Evolutionary conservation across 2,888 invertebrate species (phyloP), one percentile per base, ranked within the genome.

Genomic region (Athetis lepigone): DNA sequence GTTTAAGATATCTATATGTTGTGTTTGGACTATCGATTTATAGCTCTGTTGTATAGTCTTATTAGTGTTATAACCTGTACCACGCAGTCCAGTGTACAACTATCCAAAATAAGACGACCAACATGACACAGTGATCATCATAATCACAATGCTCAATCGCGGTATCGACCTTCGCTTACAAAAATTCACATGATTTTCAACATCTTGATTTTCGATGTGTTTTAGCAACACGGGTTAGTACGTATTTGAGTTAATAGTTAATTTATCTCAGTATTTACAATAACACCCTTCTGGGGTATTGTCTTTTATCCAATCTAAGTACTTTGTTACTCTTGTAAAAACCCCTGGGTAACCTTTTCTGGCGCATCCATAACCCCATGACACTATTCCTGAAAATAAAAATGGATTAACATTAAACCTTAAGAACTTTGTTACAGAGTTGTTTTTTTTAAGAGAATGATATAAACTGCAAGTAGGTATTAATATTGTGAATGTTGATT

Each of bases 281-380:
- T 97, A 98, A 85, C 98, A 98, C 18, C 97, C 98, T 82, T 98
- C 98, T 71, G 95, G 95, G 0, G 98, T 96, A 83, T 98, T 97
- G 64, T 97, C 96, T 79, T 94, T 90, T 65, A 98, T 98, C 98
- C 98, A 98, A 80, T 97, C 96, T 59, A 98, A 88, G 88, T 98
- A 98, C 82, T 97, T 96, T 0, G 97, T 98, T 9, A 98, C 96
- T 81, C 98, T 95, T 2, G 98, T 97, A 85, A 98, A 98, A 0
- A 98, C 98, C 4, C 98, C 98, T 0, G 98, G 98, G 87, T 97
- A 98, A 11, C 98, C 97, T 62, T 97, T 97, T 68, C 98, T 95
- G 0, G 98, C 98, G 85, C 98, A 98, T 27, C 98, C 98, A 83
- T 97, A 98, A 4, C 98, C 98, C 98, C 98, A 98, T 0, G 98